Evolutionary conservation across 2,888 invertebrate genomes (phyloP).

Genomic region (Rhopalosiphum nymphaeae): DNA sequence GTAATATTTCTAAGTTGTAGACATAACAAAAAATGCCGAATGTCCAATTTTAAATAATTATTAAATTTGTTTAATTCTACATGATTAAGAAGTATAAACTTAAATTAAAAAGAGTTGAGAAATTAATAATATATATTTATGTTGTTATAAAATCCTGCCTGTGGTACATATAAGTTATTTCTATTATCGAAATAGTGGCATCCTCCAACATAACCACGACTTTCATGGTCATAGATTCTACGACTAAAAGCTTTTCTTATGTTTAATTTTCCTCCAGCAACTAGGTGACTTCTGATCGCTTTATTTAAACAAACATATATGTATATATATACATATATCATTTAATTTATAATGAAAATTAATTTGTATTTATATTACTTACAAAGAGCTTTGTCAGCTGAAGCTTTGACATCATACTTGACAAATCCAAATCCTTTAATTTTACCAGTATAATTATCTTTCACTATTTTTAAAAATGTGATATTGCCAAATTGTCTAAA

Average conservation of each 20-base stretch:
- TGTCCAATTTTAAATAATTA: too few relatives aligned
- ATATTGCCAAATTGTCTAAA: constrained; percentile 87
- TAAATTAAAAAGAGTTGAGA: too few relatives aligned
- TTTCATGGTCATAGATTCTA: constrained; percentile 73
- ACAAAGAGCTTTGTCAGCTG: constrained; percentile 96
- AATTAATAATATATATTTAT: too few relatives aligned
- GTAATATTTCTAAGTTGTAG: too few relatives aligned
- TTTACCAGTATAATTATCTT: constrained; percentile 93
- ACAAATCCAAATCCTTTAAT: constrained; percentile 97
- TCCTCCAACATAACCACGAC: constrained; percentile 71
- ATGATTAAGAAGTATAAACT: too few relatives aligned
- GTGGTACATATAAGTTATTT: constrained; percentile 67
- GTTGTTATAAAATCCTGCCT: constrained; percentile 46
- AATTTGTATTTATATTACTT: constrained; percentile 72
- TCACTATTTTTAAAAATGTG: constrained; percentile 86
- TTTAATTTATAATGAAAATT: not conserved
- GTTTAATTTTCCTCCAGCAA: constrained; percentile 73
- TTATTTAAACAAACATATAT: not conserved
- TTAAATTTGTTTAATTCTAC: too few relatives aligned
- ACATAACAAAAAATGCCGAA: too few relatives aligned
- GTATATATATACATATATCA: not conserved
- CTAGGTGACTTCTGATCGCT: constrained; percentile 57
- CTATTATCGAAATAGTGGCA: constrained; percentile 2
- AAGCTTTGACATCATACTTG: constrained; percentile 96
- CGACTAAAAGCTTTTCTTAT: constrained; percentile 94